Conservation (phyloP, 2,113 vertebrate species). For the Thinocorus orbignyianus region DNA sequence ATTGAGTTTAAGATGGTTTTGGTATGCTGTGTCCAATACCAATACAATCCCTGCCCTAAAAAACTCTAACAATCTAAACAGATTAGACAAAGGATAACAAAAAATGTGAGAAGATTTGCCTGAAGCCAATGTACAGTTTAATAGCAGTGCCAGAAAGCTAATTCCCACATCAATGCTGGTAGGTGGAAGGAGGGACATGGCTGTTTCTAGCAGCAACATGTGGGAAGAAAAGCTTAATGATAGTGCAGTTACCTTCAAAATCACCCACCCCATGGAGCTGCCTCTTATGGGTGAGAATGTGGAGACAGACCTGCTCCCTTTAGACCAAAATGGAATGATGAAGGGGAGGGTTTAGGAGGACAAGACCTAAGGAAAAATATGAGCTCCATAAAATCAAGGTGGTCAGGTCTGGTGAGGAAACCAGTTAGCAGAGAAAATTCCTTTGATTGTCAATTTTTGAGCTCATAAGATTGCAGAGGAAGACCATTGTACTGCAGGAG, state of each 20-base stretch:
- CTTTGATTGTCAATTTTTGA: neutral
- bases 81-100: neutral
- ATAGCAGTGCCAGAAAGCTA: neutral
- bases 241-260: neutral
- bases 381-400: neutral
- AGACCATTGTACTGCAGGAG: neutral
- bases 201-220: neutral
- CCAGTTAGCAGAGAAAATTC: neutral
- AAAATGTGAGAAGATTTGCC: neutral
- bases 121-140: constrained; percentile 20
- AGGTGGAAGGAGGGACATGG: neutral
- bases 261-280: neutral
- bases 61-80: neutral
- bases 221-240: neutral
- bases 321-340: neutral
- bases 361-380: neutral
- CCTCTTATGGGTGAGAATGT: neutral
- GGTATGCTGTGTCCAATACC: neutral
- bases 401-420: neutral
- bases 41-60: neutral
- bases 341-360: neutral
- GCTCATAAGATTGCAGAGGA: neutral
- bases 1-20: neutral
- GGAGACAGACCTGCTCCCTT: neutral
- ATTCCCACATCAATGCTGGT: neutral